Evolutionary conservation across 2,113 vertebrate species (phyloP), one percentile per base, ranked within the genome.

Genomic region (Pholis gunnellus): DNA sequence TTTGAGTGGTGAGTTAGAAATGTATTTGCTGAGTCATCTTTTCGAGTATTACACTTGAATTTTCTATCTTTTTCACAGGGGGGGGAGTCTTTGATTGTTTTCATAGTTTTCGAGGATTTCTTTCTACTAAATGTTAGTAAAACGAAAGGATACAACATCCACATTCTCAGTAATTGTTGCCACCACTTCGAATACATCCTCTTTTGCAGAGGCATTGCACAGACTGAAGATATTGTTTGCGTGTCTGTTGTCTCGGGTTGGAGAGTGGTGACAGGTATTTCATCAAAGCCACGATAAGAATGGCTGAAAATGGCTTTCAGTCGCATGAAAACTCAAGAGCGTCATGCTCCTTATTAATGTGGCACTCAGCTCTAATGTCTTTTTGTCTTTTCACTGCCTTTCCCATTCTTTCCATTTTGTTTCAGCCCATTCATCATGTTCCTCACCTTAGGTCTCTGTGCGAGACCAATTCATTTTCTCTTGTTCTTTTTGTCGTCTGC

Each of bases 281-380:
- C 44, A 91, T 91, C 90, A 90, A 69, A 81, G 72, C 44, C 38
- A 27, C 2, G 85, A 93, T 84, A 85, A 69, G 68, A 82, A 88
- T 84, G n/a, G n/a, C 85, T 77, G 14, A 81, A 87, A 88, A 88
- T 64, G 78, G 64, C 88, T 92, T 73, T 83, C 84, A 78, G 84
- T 72, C 48, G 64, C 61, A 54, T 65, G 76, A 75, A 79, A 77
- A 68, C 78, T 87, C 86, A 63, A 83, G 80, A 90, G 84, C 82
- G 54, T 80, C 75, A 72, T 88, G 70, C 52, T 74, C 46, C 82
- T 87, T 87, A 89, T 88, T 92, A 87, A 90, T 89, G 89, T 70
- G 74, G 87, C 87, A 66, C 83, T 92, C 73, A 20, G 60, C 71
- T 66, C 85, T 88, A 85, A 93, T 92, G 87, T 77, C 48, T 81